Evolutionary conservation across 2,888 invertebrate genomes (phyloP).

Genomic region (Capitulum mitella): DNA sequence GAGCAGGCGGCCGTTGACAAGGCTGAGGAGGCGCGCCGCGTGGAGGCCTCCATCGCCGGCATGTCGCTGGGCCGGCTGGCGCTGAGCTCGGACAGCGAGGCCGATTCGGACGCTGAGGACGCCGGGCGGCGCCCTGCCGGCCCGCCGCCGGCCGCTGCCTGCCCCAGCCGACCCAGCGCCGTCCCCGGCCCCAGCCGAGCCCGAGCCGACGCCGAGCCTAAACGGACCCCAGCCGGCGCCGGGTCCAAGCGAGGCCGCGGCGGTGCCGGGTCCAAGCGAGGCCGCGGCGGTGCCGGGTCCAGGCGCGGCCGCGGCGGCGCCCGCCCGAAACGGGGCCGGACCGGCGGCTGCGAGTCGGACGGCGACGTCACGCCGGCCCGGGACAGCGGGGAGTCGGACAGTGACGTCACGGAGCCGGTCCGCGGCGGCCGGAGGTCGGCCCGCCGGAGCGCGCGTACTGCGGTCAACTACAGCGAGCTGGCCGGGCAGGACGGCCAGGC

Average conservation of each 20-base stretch:
- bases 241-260: too few relatives aligned
- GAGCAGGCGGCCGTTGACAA: neutral
- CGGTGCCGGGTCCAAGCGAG: neutral
- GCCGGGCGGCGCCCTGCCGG: neutral
- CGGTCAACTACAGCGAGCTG: neutral
- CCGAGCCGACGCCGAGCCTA: too few relatives aligned
- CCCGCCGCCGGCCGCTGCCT: too few relatives aligned
- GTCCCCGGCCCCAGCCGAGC: neutral
- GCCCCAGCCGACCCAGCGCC: neutral
- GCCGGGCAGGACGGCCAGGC: neutral
- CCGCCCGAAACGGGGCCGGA: too few relatives aligned
- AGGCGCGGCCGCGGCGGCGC: neutral
- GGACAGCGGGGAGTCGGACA: too few relatives aligned
- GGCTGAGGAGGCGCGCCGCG: neutral
- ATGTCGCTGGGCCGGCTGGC: neutral
- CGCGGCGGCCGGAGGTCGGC: neutral
- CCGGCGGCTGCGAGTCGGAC: too few relatives aligned
- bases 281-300: neutral
- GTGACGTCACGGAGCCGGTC: neutral
- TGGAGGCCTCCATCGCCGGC: constrained; percentile 12
- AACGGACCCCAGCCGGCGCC: too few relatives aligned
- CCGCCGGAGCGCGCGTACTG: neutral
- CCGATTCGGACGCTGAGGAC: neutral
- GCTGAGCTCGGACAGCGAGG: constrained; percentile 16
- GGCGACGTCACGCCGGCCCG: too few relatives aligned